Conservation (phyloP, 2,888 invertebrate genomes). For the Entomobrya multifasciata region DNA sequence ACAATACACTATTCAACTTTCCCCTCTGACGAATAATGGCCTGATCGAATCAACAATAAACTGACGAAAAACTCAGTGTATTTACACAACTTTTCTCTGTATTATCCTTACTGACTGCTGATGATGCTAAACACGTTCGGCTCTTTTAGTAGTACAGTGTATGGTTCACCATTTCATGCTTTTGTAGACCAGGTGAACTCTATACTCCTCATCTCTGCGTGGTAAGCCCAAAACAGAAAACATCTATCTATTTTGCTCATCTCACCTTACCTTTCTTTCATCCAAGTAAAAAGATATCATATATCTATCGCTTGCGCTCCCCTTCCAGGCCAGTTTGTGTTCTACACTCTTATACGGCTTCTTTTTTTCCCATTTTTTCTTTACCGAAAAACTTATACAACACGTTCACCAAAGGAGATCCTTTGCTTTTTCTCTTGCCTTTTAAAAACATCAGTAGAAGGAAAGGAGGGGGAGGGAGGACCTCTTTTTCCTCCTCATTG, state of each 20-base stretch:
- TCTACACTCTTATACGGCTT: not conserved
- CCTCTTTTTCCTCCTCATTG: constrained; percentile 36
- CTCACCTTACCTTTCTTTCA: constrained; percentile 15
- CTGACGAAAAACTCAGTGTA: too few species aligned
- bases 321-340: constrained; percentile 17
- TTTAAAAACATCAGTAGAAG: not conserved
- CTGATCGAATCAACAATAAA: too few species aligned
- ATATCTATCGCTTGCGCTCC: constrained; percentile 9
- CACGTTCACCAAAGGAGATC: constrained; percentile 29
- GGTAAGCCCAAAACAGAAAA: not conserved
- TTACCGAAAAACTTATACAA: constrained; percentile 32
- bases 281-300: constrained; percentile 14
- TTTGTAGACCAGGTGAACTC: constrained; percentile 9
- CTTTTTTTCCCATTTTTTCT: constrained; percentile 8
- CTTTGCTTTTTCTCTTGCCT: not conserved
- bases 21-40: too few species aligned
- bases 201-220: not conserved
- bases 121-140: too few species aligned
- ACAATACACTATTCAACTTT: too few species aligned
- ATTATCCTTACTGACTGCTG: too few species aligned
- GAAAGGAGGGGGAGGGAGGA: not conserved
- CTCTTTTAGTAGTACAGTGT: too few species aligned
- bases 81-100: too few species aligned
- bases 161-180: not conserved
- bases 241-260: not conserved